These are phyloP conservation scores for Neolamprologus sp. DNA, from an alignment of 2,113 vertebrate genomes.

Conservation along the genomic window DNA sequence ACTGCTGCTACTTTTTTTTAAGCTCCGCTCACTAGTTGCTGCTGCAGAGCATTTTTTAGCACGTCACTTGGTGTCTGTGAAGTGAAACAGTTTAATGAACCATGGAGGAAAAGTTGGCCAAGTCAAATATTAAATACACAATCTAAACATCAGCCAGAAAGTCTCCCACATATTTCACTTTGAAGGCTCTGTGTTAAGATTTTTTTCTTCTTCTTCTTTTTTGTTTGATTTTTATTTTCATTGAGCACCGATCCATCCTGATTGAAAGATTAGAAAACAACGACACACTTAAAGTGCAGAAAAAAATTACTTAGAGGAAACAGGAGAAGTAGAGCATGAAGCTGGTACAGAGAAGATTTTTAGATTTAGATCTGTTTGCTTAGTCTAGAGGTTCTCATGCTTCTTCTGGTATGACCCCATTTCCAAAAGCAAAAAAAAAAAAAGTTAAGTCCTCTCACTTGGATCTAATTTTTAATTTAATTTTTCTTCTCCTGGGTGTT, in stretches of 20 bases:
- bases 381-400: background rate
- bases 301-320: background rate
- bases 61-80: background rate
- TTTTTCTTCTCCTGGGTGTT: background rate
- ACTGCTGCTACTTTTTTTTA: background rate
- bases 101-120: background rate
- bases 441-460: background rate
- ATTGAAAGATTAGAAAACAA: slow-evolving; percentile 22
- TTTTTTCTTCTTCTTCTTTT: background rate
- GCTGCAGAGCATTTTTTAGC: background rate
- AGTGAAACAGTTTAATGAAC: background rate
- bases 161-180: background rate
- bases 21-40: background rate
- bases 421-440: background rate
- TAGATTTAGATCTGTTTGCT: background rate
- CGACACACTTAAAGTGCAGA: background rate
- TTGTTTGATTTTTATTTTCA: background rate
- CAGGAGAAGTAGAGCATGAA: background rate
- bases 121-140: background rate
- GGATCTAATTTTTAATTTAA: background rate
- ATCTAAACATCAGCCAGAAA: slow-evolving; percentile 8
- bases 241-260: background rate
- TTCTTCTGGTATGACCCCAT: background rate
- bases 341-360: background rate
- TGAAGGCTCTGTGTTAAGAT: background rate